Base-by-base conservation (phyloP, 2,113 vertebrate genomes). In the Noctilio leporinus region DNA sequence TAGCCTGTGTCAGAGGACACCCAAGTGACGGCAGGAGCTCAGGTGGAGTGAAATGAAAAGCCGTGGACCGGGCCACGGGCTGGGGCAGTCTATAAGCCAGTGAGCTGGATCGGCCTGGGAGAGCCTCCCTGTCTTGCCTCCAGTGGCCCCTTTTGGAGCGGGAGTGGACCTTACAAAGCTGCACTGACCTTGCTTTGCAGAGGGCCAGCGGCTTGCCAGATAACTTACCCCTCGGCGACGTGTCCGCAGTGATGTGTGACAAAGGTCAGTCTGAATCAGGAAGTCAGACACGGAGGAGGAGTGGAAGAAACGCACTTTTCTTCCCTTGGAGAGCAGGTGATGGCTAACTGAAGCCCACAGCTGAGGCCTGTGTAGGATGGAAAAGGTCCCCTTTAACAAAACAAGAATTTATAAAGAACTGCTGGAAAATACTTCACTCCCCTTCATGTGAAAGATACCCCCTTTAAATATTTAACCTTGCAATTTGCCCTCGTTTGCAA, bases 111-210 rank as follows among this genome's bases (percentile, higher is more conserved):
- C 65, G 4, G 45, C 45, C 93, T 57, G 82, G 89, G 72, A 2
- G 53, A 70, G 8, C 38, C 65, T 82, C 72, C 75, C 76, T 88
- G 96, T 96, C 95, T 72, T 30, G 89, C 81, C 86, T 91, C 30
- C 53, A 12, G 4, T 11, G 57, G 96, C 81, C 86, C 95, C 78
- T 94, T 92, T 76, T 76, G 87, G 75, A 69, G 89, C 10, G 57
- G 17, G 67, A 88, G 82, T 67, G 73, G 95, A 77, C 89, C 89
- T 95, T 78, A 94, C 88, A 93, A 33, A 82, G 93, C 93, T 55
- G 67, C 82, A 17, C n/a, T 94, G 96, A 93, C 95, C 92, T 94
- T 33, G 2, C 73, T 87, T 96, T 95, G 89, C 87, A 73, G 83
- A 89, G 4, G 78, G 26, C 40, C 12, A 33, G 86, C 94, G 17